Conservation (phyloP, 1,140 invertebrate genomes). For the Calliphora vicina region DNA sequence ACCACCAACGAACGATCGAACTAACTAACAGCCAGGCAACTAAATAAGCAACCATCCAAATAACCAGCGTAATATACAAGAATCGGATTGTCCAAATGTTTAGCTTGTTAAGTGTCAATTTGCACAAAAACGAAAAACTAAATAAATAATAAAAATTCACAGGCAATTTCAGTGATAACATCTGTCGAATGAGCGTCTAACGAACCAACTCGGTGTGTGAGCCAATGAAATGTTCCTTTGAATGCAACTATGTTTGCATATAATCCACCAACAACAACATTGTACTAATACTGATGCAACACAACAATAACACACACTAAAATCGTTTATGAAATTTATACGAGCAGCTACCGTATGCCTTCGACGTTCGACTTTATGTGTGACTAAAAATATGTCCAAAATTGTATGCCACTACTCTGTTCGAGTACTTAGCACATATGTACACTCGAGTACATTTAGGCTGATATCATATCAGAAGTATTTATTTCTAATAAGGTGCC, state of each 20-base stretch:
- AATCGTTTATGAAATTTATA: not conserved
- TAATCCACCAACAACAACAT: not conserved
- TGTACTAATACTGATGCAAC: too few relatives aligned
- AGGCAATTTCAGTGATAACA: not conserved
- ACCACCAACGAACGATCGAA: not conserved
- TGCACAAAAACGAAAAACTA: not conserved
- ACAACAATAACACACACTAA: too few relatives aligned
- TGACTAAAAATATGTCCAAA: not conserved
- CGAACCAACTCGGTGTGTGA: not conserved
- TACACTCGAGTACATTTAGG: not conserved
- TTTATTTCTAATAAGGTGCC: too few relatives aligned
- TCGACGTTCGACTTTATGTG: not conserved
- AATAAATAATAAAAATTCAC: slow-evolving; percentile 15
- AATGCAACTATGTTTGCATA: not conserved
- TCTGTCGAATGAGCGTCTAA: not conserved
- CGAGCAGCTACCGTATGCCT: not conserved
- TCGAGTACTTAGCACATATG: not conserved
- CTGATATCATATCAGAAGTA: not conserved
- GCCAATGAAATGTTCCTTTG: not conserved
- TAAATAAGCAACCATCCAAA: not conserved
- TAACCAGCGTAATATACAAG: not conserved
- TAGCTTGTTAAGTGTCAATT: slow-evolving; percentile 13
- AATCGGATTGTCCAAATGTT: not conserved
- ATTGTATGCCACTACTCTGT: not conserved
- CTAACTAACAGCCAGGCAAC: not conserved